Conservation (phyloP, 2,113 vertebrate genomes). For the Syrmaticus mikado region DNA sequence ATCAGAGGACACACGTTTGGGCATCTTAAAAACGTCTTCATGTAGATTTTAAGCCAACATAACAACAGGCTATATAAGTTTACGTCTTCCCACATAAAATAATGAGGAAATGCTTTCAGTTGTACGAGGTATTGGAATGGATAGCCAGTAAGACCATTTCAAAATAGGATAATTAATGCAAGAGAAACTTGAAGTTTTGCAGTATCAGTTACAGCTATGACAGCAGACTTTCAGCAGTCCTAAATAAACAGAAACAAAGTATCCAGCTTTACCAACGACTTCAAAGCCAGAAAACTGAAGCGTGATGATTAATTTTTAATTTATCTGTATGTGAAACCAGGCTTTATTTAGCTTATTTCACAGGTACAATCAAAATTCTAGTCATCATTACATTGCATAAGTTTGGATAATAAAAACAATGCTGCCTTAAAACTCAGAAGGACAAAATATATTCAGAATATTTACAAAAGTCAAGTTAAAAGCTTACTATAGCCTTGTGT, state of each 20-base stretch:
- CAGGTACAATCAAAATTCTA: background rate
- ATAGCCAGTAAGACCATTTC: background rate
- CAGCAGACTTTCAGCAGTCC: background rate
- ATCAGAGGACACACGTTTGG: background rate
- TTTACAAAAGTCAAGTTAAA: background rate
- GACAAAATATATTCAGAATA: background rate
- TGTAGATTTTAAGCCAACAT: background rate
- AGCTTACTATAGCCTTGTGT: fast-evolving
- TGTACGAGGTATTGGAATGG: background rate
- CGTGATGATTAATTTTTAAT: slow-evolving; percentile 21
- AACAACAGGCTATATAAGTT: background rate
- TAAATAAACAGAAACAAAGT: background rate
- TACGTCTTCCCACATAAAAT: background rate
- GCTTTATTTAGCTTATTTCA: background rate
- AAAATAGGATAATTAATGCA: background rate
- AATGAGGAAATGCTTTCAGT: background rate
- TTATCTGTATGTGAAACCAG: background rate
- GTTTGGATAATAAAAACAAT: background rate
- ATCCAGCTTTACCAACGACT: background rate
- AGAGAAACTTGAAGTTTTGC: background rate
- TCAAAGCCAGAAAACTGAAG: background rate
- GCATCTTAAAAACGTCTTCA: background rate
- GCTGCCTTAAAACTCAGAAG: background rate
- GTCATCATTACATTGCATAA: background rate
- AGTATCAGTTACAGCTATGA: background rate